Percentiles rank a stretch among this genome's conserved stretches.
These are phyloP conservation scores for Protonemura montana DNA, from an alignment of 2,888 invertebrate genomes.

Conservation along the genomic window DNA sequence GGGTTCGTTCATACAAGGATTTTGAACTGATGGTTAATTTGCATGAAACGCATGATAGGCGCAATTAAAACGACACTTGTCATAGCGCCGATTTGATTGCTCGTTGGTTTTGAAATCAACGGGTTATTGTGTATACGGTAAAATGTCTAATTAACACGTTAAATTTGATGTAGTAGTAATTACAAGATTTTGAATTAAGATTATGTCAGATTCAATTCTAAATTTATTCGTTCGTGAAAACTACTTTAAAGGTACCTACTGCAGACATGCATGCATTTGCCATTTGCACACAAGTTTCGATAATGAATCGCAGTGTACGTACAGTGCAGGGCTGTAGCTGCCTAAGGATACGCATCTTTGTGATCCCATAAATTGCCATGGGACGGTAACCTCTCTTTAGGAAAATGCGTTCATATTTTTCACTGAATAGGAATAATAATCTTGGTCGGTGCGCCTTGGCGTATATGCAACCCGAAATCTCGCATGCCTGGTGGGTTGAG, in stretches of 20 bases:
- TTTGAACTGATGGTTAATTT: neutral
- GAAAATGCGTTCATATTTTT: neutral
- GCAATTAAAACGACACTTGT: slow-evolving; percentile 23
- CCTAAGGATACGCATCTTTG: neutral
- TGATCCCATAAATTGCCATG: neutral
- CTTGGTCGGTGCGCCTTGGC: neutral
- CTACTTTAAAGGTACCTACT: neutral
- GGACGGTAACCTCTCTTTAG: neutral
- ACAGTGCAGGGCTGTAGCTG: neutral
- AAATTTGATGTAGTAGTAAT: slow-evolving; percentile 38
- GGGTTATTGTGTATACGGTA: neutral
- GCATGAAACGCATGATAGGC: neutral
- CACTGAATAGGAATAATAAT: neutral
- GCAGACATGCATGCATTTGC: slow-evolving; percentile 1
- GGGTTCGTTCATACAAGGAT: too few relatives aligned
- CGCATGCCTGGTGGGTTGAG: slow-evolving; percentile 22
- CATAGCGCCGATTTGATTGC: neutral
- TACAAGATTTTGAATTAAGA: slow-evolving; percentile 46
- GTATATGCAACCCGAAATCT: slow-evolving; percentile 26
- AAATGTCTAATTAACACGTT: slow-evolving; percentile 26
- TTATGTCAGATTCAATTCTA: slow-evolving; percentile 46
- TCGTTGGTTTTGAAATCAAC: neutral
- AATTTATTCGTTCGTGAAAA: slow-evolving; percentile 37
- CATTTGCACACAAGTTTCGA: neutral
- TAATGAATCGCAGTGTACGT: neutral